phyloP scores from a whole-genome alignment of 2,113 vertebrate species.

The Enhydra lutris region DNA sequence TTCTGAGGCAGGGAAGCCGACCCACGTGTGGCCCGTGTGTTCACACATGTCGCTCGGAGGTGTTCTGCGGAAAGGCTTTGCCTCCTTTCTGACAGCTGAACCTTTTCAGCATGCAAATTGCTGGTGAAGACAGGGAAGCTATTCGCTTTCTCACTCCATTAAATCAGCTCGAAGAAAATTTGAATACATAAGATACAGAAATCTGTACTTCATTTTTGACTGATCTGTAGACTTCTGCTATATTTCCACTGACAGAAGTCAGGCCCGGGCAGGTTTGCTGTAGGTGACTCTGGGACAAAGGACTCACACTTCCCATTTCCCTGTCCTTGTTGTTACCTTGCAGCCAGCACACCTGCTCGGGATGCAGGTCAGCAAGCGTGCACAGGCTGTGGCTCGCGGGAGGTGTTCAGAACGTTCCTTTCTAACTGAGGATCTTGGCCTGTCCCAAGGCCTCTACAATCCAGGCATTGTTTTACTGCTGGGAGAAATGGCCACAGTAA shows the following conservation, averaged over 20 bases:
- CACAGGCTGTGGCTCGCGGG: fast-evolving
- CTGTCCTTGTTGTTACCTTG: neutral
- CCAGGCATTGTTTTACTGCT: neutral
- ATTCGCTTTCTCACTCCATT: neutral
- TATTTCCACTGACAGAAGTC: neutral
- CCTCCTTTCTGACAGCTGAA: neutral
- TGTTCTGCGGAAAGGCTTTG: fast-evolving
- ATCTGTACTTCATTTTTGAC: neutral
- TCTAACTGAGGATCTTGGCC: neutral
- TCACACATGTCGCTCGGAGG: neutral
- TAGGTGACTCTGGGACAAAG: neutral
- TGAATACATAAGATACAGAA: neutral
- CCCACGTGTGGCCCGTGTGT: neutral
- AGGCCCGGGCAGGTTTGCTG: neutral
- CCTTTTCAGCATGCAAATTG: neutral
- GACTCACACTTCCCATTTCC: neutral
- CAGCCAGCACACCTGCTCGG: fast-evolving
- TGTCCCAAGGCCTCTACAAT: neutral
- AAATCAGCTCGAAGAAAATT: neutral
- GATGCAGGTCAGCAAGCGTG: fast-evolving
- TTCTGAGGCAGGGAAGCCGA: neutral
- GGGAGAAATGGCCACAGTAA: neutral
- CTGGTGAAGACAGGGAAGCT: neutral
- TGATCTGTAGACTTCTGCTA: neutral
- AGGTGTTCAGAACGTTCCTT: too few species aligned